Evolutionary conservation across 2,888 invertebrate genomes (phyloP), one percentile per base, ranked within the genome.

Genomic region (Seira musarum): DNA sequence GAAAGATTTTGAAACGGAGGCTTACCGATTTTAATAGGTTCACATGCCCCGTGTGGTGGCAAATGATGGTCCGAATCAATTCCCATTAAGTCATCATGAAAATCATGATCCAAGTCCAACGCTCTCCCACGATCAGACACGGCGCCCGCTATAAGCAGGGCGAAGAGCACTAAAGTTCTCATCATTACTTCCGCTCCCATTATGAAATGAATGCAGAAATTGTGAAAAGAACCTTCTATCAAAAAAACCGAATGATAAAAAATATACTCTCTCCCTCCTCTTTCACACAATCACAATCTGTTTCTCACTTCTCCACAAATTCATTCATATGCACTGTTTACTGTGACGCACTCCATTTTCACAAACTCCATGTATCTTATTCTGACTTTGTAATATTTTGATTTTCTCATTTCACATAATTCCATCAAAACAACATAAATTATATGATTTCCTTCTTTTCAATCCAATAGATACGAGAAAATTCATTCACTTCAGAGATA

Each of bases 1-100:
- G 0, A 25, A 49, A 57, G 19, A 57, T 64, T 22, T 30, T 17
- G 2, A 5, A 5, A 30, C 30, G n/a, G n/a, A n/a, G n/a, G 21
- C 76, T 82, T 77, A 84, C 84, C 81, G 19, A 84, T 80, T 82
- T 83, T 83, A 35, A 84, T 84, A 49, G 84, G 83, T 68, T 83
- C 83, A 68, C 84, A 84, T 46, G 65, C 80, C 65, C 73, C 82
- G 69, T 82, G 84, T n/a, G 80, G 68, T 49, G 76, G 80, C 22
- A 74, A 21, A 70, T 82, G 83, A 57, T 81, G 80, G 10, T 84
- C 84, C 15, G 82, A 70, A 66, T 83, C 83, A 24, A 83, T 70
- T 76, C 57, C 63, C 70, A 74, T 74, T 24, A 71, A 19, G 63
- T 83, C 81, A 70, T 82, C 80, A 25, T 81, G 68, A 74, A 75